These are phyloP conservation scores for Schlechtendalia chinensis DNA, from an alignment of 1,140 invertebrate species.

Conservation along the genomic window DNA sequence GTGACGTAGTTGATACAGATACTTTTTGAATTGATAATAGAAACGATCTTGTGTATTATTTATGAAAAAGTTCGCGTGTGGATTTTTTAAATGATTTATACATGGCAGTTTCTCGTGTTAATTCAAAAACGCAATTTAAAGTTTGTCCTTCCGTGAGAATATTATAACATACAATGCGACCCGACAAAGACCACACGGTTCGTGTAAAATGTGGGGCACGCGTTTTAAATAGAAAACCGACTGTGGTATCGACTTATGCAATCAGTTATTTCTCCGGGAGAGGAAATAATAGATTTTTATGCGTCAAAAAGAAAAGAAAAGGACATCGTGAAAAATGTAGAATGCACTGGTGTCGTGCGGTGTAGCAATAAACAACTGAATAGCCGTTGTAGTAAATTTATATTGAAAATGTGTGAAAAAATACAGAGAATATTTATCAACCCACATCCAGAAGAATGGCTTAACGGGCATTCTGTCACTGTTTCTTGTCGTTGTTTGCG, in stretches of 20 bases:
- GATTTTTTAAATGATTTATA: too few species aligned
- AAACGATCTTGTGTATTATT: too few species aligned
- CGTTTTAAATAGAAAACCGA: not conserved
- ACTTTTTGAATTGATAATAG: too few species aligned
- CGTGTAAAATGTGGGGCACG: not conserved
- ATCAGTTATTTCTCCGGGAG: not conserved
- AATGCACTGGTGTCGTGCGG: too few species aligned
- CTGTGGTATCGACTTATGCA: not conserved
- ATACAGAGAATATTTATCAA: not conserved
- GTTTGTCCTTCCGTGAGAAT: not conserved
- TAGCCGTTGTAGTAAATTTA: not conserved
- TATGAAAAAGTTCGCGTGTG: too few species aligned
- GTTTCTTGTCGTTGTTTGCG: too few species aligned
- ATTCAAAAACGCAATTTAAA: not conserved
- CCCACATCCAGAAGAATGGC: too few species aligned
- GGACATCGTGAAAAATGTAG: not conserved
- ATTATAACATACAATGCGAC: not conserved
- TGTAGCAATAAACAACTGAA: not conserved
- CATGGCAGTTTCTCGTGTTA: not conserved
- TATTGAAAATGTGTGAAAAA: not conserved
- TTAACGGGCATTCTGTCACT: too few species aligned
- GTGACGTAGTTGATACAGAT: too few species aligned
- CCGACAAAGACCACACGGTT: too few species aligned
- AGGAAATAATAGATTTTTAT: not conserved
- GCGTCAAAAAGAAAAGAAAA: not conserved